Evolutionary conservation across 2,888 invertebrate species (phyloP), one percentile per base, ranked within the genome.

Genomic region (Elgonia sp.): DNA sequence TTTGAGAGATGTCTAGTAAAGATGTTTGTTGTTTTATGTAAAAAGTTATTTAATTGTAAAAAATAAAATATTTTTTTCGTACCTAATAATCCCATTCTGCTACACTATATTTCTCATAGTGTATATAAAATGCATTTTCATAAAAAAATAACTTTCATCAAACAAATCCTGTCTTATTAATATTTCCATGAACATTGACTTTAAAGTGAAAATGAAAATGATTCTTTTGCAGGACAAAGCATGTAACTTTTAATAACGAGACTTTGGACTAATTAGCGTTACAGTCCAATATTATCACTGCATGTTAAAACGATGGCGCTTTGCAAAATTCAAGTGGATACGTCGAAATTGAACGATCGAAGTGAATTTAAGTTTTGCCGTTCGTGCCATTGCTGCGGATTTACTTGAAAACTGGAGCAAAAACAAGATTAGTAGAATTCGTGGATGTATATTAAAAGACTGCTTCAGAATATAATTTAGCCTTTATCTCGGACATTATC

Each of bases 371-470:
- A 83, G 83, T 83, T 67, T 75, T 29, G 65, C 57, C 83, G 29
- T 73, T 75, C 73, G 50, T 75, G 65, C 65, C 37, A 83, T 83
- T 75, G 12, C 69, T 40, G 62, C 9, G 53, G 50, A 83, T 69
- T 76, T 55, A 69, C 76, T 69, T 76, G 60, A 83, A 83, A 83
- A 83, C 76, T 83, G 76, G 83, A 83, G 75, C 83, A 75, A 76
- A 67, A 21, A 63, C 72, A 63, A 63, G 65, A 76, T 83, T 83
- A 83, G 76, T 50, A 39, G 57, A 29, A 29, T 69, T 76, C 57
- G n/a, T 50, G 40, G 63, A 55, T 55, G 42, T 69, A 76, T 69
- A 83, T 76, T 76, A 83, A 53, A 39, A 29, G 39, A 83, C 75
- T 76, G 46, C 60, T 62, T 75, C 29, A 40, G 37, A 83, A 69